Evolutionary conservation across 1,140 invertebrate genomes (phyloP), one percentile per base, ranked within the genome.

Genomic region (Zaprionus vittiger): DNA sequence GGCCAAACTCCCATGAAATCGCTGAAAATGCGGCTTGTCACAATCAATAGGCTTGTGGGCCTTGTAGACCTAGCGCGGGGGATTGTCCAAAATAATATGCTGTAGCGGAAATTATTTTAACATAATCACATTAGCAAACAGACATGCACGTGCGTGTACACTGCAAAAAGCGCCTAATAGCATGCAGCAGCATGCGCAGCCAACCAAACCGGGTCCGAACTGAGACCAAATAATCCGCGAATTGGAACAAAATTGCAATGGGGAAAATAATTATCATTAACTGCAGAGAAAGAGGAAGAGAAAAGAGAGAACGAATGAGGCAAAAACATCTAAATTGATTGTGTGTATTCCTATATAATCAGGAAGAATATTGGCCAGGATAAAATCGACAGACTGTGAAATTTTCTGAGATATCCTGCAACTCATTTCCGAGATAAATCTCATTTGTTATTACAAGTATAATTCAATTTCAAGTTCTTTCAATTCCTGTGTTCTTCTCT

Each of bases 61-160:
- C 20, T 61, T 71, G 31, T 34, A 34, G 31, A 3, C 2, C 31
- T 34, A 9, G 31, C 31, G 31, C 31, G 31, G 31, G 9, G 31
- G 9, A 34, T 34, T 34, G 65, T 41, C 61, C 38, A 77, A 72
- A 80, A 79, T 75, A 83, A 68, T 81, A 84, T 87, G 73, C 70
- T 68, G 76, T 65, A 63, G 67, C 85, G 81, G 76, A 89, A 85
- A 89, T 84, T 81, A 90, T 84, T 84, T 81, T 70, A 73, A 69
- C 73, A 84, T 84, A 82, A 84, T 81, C 72, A 77, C 49, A 57
- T 77, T 55, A 38, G 61, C 54, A 61, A 65, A 41, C 62, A 52
- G 47, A 38, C 60, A 64, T 52, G 34, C 59, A 37, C 14, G 49
- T 4, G 54, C 17, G n/a, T 26, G 34, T 34, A 37, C 56, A 17